These are phyloP conservation scores for Seriola rivoliana DNA, from an alignment of 2,113 vertebrate species.

Conservation along the genomic window DNA sequence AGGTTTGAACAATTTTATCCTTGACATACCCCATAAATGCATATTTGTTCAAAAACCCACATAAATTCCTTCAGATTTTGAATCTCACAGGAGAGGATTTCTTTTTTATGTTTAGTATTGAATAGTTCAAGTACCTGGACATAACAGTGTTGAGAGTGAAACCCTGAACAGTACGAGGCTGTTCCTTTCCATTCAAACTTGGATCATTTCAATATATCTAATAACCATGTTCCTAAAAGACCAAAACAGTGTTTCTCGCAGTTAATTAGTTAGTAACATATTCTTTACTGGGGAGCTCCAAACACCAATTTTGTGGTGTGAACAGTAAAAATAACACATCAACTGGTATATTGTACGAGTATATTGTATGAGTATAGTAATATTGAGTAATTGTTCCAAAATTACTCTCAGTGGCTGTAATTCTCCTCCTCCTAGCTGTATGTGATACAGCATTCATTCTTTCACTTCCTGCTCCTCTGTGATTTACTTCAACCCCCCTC, in stretches of 20 bases:
- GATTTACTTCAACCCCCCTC: slow-evolving; percentile 17
- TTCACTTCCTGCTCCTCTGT: slow-evolving; percentile 45
- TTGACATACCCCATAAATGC: too few species aligned
- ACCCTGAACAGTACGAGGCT: too few species aligned
- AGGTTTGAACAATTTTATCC: too few species aligned
- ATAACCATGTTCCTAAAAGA: neutral
- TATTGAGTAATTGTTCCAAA: slow-evolving; percentile 8
- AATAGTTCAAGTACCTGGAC: too few species aligned
- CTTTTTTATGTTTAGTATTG: too few species aligned
- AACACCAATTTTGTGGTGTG: neutral
- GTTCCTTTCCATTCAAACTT: too few species aligned
- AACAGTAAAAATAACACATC: neutral
- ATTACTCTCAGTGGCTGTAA: neutral
- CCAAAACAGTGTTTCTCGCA: neutral
- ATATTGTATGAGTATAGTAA: neutral
- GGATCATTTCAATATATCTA: neutral
- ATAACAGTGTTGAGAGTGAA: too few species aligned
- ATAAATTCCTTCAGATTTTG: too few species aligned
- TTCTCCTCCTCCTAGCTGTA: neutral
- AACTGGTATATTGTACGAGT: too few species aligned
- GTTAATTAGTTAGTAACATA: neutral
- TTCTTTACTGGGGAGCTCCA: neutral
- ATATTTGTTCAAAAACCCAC: too few species aligned
- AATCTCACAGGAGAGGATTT: too few species aligned
- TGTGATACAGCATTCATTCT: slow-evolving; percentile 24